Conservation (phyloP, 2,888 invertebrate species). For the Erynnis tages region DNA sequence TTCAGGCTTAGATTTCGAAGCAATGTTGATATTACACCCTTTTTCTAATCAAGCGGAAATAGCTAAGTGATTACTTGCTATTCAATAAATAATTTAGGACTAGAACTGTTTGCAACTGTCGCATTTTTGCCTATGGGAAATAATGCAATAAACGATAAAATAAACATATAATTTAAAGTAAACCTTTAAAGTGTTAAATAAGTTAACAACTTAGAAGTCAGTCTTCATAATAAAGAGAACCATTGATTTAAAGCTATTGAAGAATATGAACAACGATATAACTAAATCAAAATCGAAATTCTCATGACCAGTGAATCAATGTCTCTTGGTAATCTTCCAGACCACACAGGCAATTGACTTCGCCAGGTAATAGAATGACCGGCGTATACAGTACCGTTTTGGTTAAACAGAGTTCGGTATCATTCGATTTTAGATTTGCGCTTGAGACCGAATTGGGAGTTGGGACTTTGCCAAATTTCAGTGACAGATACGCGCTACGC, state of each 20-base stretch:
- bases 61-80: no score
- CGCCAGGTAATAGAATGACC: slow-evolving; percentile 6
- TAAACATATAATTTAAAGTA: no score
- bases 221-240: no score
- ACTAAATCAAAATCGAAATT: background rate
- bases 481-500: slow-evolving; percentile 27
- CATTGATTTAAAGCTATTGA: no score
- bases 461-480: slow-evolving; percentile 24
- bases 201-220: no score
- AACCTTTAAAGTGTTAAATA: no score
- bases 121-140: no score
- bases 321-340: background rate
- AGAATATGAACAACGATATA: no score
- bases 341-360: slow-evolving; percentile 8
- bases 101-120: no score
- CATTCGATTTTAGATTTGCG: slow-evolving; percentile 28
- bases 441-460: slow-evolving; percentile 23
- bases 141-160: no score
- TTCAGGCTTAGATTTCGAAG: background rate
- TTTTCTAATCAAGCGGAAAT: background rate
- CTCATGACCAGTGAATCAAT: background rate
- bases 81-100: no score
- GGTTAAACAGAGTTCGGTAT: slow-evolving; percentile 21
- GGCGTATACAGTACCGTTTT: slow-evolving; percentile 20
- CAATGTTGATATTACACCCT: background rate